A percentile compares a stretch with the other conserved stretches of the same genome.
These are phyloP conservation scores for Noctua janthe DNA, from an alignment of 2,888 invertebrate species.

Conservation along the genomic window DNA sequence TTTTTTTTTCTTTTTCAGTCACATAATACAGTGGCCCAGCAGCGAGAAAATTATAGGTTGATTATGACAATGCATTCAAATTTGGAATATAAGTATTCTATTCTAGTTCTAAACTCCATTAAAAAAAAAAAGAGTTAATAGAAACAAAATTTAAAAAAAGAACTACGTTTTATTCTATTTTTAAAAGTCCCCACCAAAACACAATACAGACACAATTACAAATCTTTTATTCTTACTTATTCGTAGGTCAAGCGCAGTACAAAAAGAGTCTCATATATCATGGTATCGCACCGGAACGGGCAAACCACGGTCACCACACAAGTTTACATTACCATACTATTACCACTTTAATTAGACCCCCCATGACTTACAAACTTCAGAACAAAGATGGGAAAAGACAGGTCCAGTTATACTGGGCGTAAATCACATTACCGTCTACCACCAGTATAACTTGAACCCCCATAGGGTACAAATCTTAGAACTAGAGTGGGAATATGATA, in stretches of 20 bases:
- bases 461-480: conserved; percentile 8
- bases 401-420: conserved; percentile 23
- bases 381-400: conserved; percentile 33
- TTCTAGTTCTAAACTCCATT: not conserved
- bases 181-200: conserved; percentile 29
- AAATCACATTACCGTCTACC: conserved; percentile 72
- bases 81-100: not conserved
- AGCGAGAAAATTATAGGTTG: not conserved
- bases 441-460: conserved; percentile 70
- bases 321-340: conserved; percentile 77
- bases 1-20: not conserved
- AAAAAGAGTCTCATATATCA: conserved; percentile 83
- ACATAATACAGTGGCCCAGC: no score
- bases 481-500: conserved; percentile 31
- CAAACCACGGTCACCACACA: conserved; percentile 80
- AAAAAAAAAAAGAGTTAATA: not conserved
- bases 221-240: conserved; percentile 65
- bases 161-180: conserved; percentile 9
- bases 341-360: conserved; percentile 71
- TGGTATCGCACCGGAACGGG: conserved; percentile 84
- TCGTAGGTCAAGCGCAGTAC: conserved; percentile 81
- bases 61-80: not conserved
- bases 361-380: conserved; percentile 10
- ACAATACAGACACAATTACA: conserved; percentile 43
- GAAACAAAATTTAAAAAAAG: not conserved